These are phyloP conservation scores for Euphydryas editha DNA, from an alignment of 2,888 invertebrate genomes.

Conservation along the genomic window DNA sequence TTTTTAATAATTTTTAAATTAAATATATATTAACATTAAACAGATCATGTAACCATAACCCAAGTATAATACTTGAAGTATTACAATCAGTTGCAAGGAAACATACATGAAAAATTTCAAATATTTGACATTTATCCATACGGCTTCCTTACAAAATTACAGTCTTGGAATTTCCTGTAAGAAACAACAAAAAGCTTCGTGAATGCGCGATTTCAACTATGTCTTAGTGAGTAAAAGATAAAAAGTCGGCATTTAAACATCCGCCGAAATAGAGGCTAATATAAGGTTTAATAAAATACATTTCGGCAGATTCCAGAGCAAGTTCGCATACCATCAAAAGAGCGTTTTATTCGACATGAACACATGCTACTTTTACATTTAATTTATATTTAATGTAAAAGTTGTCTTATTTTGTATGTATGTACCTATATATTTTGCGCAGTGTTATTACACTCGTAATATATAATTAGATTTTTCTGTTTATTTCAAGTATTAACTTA, in stretches of 20 bases:
- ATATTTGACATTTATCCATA: constrained; percentile 48
- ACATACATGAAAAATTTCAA: constrained; percentile 19
- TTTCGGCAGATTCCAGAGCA: constrained; percentile 61
- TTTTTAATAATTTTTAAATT: neutral
- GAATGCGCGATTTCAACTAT: constrained; percentile 44
- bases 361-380: constrained; percentile 34
- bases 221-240: constrained; percentile 48
- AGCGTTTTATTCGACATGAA: constrained; percentile 58
- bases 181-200: constrained; percentile 61
- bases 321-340: constrained; percentile 61
- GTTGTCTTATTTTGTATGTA: neutral
- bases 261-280: constrained; percentile 50
- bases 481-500: neutral
- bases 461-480: neutral
- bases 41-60: too few species aligned
- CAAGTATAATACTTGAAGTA: too few species aligned
- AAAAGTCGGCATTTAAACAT: constrained; percentile 59
- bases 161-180: constrained; percentile 70
- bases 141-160: constrained; percentile 67
- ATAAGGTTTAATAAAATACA: constrained; percentile 55
- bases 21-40: neutral
- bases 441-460: neutral
- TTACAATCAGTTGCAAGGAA: constrained; percentile 2
- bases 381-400: constrained; percentile 23
- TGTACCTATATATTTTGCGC: neutral